These are phyloP conservation scores for Charanyca ferruginea DNA, from an alignment of 2,888 invertebrate species.

Conservation along the genomic window DNA sequence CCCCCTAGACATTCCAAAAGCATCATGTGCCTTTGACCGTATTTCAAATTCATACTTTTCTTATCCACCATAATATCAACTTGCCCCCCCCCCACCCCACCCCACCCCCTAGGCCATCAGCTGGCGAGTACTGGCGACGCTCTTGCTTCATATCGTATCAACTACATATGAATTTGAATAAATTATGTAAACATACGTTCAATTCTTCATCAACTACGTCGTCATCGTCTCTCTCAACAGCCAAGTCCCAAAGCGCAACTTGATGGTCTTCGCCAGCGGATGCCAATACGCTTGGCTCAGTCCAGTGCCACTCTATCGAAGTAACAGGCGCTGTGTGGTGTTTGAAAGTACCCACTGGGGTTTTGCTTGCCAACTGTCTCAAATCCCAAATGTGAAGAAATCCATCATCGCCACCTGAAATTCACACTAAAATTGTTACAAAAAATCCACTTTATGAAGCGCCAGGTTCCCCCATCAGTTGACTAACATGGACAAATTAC, in stretches of 20 bases:
- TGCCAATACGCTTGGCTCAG: slow-evolving; percentile 97
- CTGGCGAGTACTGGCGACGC: too few species aligned
- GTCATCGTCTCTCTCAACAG: slow-evolving; percentile 95
- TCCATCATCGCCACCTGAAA: slow-evolving; percentile 98
- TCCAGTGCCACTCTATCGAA: slow-evolving; percentile 99
- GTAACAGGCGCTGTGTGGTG: slow-evolving; percentile 98
- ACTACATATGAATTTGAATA: slow-evolving; percentile 1
- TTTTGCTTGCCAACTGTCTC: slow-evolving; percentile 94
- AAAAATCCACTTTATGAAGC: neutral
- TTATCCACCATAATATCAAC: too few species aligned
- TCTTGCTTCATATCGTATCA: too few species aligned
- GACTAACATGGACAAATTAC: neutral
- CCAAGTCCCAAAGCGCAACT: slow-evolving; percentile 98
- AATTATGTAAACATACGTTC: slow-evolving; percentile 73
- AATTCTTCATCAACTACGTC: slow-evolving; percentile 90
- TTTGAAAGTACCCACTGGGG: slow-evolving; percentile 97
- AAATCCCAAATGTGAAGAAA: slow-evolving; percentile 98
- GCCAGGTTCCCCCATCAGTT: neutral
- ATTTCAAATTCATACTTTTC: too few species aligned
- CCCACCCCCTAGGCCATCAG: too few species aligned
- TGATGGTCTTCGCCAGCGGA: slow-evolving; percentile 98
- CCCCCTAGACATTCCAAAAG: too few species aligned
- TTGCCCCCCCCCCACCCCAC: too few species aligned
- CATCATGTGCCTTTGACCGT: too few species aligned
- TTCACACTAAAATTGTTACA: neutral